Percentiles rank a stretch among this genome's conserved stretches.
Evolutionary conservation across 2,797 vertebrate genomes (phyloP).

Genomic region (Tinamus major): DNA sequence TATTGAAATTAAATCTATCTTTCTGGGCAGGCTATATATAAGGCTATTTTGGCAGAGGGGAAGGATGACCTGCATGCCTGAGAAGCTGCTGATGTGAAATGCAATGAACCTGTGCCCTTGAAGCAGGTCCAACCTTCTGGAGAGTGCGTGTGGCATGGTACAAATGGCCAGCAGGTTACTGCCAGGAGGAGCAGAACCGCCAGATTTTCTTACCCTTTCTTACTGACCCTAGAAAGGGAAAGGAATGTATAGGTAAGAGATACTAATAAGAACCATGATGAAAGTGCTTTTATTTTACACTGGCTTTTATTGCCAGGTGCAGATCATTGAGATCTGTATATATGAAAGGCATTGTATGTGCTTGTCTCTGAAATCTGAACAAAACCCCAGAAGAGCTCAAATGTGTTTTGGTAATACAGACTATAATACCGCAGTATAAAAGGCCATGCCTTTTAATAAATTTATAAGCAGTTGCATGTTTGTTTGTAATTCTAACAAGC

Average conservation of each 20-base stretch:
- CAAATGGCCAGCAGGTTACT: neutral
- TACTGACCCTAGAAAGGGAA: neutral
- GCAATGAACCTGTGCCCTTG: neutral
- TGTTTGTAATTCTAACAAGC: neutral
- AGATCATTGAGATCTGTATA: fast-evolving
- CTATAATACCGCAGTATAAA: neutral
- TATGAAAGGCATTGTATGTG: neutral
- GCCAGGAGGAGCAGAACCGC: fast-evolving
- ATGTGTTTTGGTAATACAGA: neutral
- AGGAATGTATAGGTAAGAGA: neutral
- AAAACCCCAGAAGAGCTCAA: neutral
- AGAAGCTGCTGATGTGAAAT: neutral
- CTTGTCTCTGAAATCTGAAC: neutral
- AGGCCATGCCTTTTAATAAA: neutral
- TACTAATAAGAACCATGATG: neutral
- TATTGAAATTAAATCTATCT: neutral
- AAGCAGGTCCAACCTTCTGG: neutral
- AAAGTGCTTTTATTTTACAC: neutral
- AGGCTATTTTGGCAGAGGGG: neutral
- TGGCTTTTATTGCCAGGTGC: neutral
- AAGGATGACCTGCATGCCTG: neutral
- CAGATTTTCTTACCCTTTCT: neutral
- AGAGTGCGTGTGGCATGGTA: neutral
- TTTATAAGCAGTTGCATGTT: neutral
- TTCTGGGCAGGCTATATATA: neutral